Conservation (phyloP, 2,797 vertebrate species). For the Periophthalmus magnuspinnatus region DNA sequence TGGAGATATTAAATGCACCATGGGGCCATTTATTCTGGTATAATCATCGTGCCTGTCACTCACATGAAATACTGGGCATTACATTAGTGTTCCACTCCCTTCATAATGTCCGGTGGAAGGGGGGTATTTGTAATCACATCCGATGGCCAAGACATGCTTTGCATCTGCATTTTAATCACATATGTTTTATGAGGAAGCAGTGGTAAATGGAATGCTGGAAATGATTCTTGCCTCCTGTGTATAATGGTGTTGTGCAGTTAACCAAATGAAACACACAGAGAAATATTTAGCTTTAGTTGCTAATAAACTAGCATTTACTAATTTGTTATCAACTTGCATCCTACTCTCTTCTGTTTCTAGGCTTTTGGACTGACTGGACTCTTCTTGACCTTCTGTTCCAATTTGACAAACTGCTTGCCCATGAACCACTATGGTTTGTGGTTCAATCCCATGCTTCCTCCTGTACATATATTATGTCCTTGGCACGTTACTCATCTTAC, state of each 20-base stretch:
- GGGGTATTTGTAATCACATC: conserved; percentile 8
- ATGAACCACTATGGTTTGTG: background rate
- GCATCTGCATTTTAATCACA: background rate
- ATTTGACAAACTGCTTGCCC: background rate
- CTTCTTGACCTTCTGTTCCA: background rate
- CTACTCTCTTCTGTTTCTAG: background rate
- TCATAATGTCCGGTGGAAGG: conserved; percentile 16
- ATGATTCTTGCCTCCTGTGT: background rate
- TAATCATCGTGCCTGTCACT: conserved; percentile 42
- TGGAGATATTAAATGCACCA: conserved; percentile 28
- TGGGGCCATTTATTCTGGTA: conserved; percentile 17
- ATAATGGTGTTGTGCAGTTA: background rate
- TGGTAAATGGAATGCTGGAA: background rate
- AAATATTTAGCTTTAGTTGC: background rate
- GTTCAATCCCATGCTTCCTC: background rate
- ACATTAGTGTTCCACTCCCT: conserved; percentile 26
- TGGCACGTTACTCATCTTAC: background rate
- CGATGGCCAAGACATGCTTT: background rate
- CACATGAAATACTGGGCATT: conserved; percentile 30
- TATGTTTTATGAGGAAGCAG: conserved; percentile 1
- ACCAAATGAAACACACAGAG: background rate
- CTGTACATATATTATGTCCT: background rate
- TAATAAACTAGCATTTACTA: background rate
- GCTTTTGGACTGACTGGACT: background rate
- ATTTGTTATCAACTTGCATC: background rate